Percentiles rank a stretch among this genome's conserved stretches.
Conservation (phyloP, 1,140 invertebrate species). For the Diachasma alloeum region DNA sequence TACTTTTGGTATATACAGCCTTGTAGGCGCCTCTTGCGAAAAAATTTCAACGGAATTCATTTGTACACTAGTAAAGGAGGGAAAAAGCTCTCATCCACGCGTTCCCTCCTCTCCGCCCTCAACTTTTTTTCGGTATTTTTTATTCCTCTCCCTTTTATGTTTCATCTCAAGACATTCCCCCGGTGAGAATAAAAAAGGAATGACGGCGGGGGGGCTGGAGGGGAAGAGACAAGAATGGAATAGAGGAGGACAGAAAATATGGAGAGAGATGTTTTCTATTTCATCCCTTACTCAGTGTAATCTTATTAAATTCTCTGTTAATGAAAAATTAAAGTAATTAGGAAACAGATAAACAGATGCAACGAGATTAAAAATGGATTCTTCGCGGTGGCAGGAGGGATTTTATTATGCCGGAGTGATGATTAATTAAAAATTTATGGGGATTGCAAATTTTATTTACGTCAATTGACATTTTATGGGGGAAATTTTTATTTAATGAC, state of each 20-base stretch:
- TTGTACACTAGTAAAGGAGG: slow-evolving; percentile 7
- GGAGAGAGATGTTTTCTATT: not conserved
- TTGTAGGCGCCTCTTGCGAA: not conserved
- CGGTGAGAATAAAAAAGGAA: not conserved
- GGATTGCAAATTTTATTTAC: not conserved
- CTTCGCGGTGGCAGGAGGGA: not conserved
- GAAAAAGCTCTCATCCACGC: slow-evolving; percentile 11
- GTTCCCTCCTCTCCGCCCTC: too few relatives aligned
- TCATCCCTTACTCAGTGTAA: slow-evolving; percentile 5
- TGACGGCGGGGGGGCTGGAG: not conserved
- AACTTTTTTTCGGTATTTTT: not conserved
- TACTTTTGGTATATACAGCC: not conserved
- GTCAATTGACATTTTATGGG: not conserved
- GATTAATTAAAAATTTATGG: not conserved
- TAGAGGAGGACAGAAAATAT: not conserved
- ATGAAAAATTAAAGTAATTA: slow-evolving; percentile 6
- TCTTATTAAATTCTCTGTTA: slow-evolving; percentile 10
- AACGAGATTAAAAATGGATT: not conserved
- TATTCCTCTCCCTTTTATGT: not conserved
- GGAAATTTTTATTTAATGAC: too few relatives aligned
- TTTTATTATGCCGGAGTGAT: not conserved
- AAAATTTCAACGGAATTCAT: slow-evolving; percentile 15
- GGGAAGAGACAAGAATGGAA: not conserved
- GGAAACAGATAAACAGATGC: not conserved
- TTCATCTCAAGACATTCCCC: slow-evolving; percentile 12